Evolutionary conservation across 2,113 vertebrate species (phyloP).

Genomic region (Macquaria ambigua): DNA sequence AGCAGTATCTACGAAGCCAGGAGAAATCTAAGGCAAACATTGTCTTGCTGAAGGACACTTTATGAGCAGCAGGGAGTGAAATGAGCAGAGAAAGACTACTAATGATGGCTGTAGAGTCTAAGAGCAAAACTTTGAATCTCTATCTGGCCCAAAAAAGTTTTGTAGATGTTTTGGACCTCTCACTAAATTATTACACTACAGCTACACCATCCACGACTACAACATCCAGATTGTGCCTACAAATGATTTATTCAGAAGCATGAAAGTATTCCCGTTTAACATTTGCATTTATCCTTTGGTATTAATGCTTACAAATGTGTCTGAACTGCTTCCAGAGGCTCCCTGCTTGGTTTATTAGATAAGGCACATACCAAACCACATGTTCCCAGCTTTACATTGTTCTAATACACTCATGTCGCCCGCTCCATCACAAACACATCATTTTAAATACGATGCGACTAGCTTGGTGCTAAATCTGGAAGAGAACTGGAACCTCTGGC

Average conservation of each 20-base stretch:
- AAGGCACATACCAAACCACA: not conserved
- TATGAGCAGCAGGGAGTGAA: not conserved
- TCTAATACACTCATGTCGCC: not conserved
- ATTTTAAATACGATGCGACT: not conserved
- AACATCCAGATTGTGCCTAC: not conserved
- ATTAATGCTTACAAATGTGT: not conserved
- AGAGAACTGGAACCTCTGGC: not conserved
- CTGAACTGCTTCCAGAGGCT: not conserved
- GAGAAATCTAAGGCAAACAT: not conserved
- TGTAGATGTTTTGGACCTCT: not conserved
- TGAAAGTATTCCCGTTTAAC: not conserved
- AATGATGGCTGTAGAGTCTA: not conserved
- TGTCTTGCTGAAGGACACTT: not conserved
- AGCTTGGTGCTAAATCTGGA: not conserved
- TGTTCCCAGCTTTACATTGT: not conserved
- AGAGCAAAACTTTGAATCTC: not conserved
- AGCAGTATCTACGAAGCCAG: not conserved
- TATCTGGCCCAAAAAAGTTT: not conserved
- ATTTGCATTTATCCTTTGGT: slow-evolving; percentile 3
- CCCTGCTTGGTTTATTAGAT: not conserved
- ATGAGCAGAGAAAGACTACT: not conserved
- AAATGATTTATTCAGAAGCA: not conserved
- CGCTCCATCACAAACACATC: not conserved
- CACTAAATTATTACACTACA: not conserved
- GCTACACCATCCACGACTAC: too few relatives aligned